phyloP scores from a whole-genome alignment of 2,888 invertebrate species.

The Synanthedon andrenaeformis region DNA sequence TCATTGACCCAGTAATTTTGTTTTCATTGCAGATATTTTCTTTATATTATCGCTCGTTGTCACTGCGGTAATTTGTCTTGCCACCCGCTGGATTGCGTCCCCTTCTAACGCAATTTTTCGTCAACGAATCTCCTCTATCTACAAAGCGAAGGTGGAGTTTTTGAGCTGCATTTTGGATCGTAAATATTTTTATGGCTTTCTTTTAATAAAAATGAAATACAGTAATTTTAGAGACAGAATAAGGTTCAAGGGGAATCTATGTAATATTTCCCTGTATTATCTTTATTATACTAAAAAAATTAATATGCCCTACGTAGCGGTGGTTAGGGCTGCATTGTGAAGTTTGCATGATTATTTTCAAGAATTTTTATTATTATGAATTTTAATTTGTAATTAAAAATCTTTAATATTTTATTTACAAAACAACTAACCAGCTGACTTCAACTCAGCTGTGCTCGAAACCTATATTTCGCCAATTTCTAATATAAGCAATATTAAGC shows the following conservation, averaged over 20 bases:
- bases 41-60: constrained; percentile 2
- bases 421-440: too few species aligned
- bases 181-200: not conserved
- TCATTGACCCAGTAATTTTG: constrained; percentile 1
- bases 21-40: constrained; percentile 1
- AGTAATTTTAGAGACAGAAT: not conserved
- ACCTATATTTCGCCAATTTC: not conserved
- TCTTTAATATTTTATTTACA: too few species aligned
- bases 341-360: too few species aligned
- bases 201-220: not conserved
- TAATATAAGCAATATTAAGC: not conserved
- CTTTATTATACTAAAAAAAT: too few species aligned
- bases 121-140: constrained; percentile 5
- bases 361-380: too few species aligned
- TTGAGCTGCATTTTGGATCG: not conserved
- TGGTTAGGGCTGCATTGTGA: too few species aligned
- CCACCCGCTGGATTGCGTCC: not conserved
- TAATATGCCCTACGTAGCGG: too few species aligned
- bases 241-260: too few species aligned
- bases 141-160: constrained; percentile 1
- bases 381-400: too few species aligned
- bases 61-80: constrained; percentile 7
- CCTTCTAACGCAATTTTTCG: constrained; percentile 1
- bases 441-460: too few species aligned
- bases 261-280: too few species aligned